These are phyloP conservation scores for Drosophila acutilabella DNA, from an alignment of 2,888 invertebrate species.

Conservation along the genomic window DNA sequence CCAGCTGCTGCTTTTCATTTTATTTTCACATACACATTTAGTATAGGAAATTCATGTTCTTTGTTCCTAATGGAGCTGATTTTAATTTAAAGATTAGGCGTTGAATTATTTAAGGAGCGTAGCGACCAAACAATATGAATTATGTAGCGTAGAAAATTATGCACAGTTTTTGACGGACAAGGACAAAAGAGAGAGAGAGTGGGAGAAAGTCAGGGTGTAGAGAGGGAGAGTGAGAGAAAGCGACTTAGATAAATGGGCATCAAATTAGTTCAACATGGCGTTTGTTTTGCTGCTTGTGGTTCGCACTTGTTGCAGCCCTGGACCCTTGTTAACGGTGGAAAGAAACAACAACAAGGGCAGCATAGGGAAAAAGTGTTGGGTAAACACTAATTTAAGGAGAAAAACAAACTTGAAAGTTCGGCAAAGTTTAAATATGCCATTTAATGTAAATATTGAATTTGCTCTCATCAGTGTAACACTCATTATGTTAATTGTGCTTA, in stretches of 20 bases:
- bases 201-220: background rate
- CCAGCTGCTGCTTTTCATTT: constrained; percentile 26
- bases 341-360: background rate
- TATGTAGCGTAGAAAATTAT: constrained; percentile 71
- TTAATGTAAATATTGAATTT: constrained; percentile 13
- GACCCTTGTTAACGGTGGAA: background rate
- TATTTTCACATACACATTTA: constrained; percentile 2
- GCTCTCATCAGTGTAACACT: constrained; percentile 1
- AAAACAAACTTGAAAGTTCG: constrained; percentile 20
- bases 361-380: background rate
- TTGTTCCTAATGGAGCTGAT: constrained; percentile 72
- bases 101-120: constrained; percentile 71
- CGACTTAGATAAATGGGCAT: constrained; percentile 66
- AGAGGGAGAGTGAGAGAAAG: background rate
- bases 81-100: constrained; percentile 81
- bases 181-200: background rate
- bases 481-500: constrained; percentile 5
- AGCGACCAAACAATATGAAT: constrained; percentile 68
- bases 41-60: constrained; percentile 14
- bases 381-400: constrained; percentile 10
- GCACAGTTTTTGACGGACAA: constrained; percentile 38
- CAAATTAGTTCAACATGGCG: constrained; percentile 53
- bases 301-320: constrained; percentile 57
- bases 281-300: constrained; percentile 17
- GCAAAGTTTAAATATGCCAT: constrained; percentile 8